These are phyloP conservation scores for Otus scops DNA, from an alignment of 2,797 vertebrate genomes.

Conservation along the genomic window DNA sequence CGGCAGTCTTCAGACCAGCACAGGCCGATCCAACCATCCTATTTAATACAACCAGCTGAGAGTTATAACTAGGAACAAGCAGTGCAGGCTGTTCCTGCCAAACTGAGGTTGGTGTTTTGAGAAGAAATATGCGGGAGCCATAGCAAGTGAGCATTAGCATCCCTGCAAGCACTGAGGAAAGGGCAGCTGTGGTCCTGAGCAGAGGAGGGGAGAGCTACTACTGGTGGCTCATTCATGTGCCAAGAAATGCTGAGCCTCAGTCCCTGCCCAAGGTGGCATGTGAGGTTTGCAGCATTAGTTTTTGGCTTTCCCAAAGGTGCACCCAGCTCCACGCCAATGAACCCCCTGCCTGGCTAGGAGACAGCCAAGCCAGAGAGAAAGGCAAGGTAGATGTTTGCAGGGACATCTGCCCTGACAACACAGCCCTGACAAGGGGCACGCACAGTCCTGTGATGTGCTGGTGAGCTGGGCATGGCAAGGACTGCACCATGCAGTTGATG, in stretches of 20 bases:
- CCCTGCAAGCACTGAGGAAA: neutral
- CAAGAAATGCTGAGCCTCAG: neutral
- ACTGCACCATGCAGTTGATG: too few species aligned
- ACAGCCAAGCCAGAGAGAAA: neutral
- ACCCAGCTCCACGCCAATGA: neutral
- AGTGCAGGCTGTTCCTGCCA: constrained; percentile 43
- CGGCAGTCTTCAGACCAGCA: neutral
- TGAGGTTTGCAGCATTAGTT: neutral
- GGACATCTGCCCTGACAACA: neutral
- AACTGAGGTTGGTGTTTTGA: neutral
- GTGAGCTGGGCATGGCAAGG: neutral
- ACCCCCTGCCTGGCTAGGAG: neutral
- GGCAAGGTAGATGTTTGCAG: too few species aligned
- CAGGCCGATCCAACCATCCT: neutral
- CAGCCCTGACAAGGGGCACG: neutral
- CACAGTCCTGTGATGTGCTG: neutral
- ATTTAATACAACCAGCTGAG: constrained; percentile 26
- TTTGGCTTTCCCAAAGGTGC: neutral
- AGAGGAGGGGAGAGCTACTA: neutral
- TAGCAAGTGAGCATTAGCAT: neutral
- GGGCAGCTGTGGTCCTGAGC: neutral
- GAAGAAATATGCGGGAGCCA: neutral
- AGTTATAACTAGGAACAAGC: constrained; percentile 16
- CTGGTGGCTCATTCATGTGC: neutral
- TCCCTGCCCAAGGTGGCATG: fast-evolving